A percentile compares a stretch with the other conserved stretches of the same genome.
phyloP scores from a whole-genome alignment of 1,140 invertebrate species.

The Pogonognathellus flavescens region DNA sequence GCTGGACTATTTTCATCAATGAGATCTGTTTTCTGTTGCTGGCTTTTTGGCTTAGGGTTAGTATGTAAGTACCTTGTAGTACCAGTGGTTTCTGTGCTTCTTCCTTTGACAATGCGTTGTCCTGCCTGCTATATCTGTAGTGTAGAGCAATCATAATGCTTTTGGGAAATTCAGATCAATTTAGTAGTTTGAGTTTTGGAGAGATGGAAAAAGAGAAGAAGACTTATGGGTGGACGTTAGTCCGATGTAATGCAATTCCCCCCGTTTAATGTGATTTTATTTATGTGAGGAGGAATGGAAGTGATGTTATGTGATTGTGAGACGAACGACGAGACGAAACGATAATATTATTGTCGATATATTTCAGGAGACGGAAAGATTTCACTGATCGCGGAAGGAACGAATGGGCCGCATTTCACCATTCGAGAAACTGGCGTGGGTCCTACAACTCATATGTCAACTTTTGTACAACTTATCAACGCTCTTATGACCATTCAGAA shows the following conservation, averaged over 20 bases:
- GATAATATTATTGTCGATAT: conserved; percentile 37
- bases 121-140: too few relatives aligned
- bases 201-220: too few relatives aligned
- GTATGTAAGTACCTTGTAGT: too few relatives aligned
- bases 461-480: conserved; percentile 73
- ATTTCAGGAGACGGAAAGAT: conserved; percentile 66
- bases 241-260: conserved; percentile 27
- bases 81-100: neutral
- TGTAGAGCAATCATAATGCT: too few relatives aligned
- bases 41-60: too few relatives aligned
- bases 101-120: neutral
- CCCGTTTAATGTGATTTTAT: conserved; percentile 34
- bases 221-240: neutral
- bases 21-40: neutral
- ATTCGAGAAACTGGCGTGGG: conserved; percentile 67
- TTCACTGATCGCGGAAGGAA: conserved; percentile 65
- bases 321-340: neutral
- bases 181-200: too few relatives aligned
- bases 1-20: neutral
- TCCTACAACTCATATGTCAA: conserved; percentile 68
- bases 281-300: conserved; percentile 32
- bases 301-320: conserved; percentile 2
- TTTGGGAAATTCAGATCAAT: too few relatives aligned
- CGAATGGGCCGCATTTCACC: conserved; percentile 66
- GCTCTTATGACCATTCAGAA: conserved; percentile 72